A percentile compares a stretch with the other conserved stretches of the same genome.
Conservation (phyloP, 2,113 vertebrate genomes). For the Varanus salvator region DNA sequence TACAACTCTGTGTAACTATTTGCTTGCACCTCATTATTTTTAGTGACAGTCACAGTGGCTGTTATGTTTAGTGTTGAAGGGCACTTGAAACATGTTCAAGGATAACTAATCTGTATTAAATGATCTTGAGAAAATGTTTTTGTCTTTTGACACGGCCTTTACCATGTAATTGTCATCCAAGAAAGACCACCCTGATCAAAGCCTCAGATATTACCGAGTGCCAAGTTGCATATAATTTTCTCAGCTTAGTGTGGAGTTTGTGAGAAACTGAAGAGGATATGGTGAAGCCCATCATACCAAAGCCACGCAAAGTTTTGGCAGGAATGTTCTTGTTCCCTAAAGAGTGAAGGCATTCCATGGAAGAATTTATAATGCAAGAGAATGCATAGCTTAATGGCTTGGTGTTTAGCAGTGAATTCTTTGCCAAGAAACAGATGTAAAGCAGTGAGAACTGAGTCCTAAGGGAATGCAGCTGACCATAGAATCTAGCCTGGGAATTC, state of each 20-base stretch:
- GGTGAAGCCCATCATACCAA: background rate
- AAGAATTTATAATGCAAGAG: conserved; percentile 27
- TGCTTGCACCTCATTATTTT: background rate
- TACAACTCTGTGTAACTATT: background rate
- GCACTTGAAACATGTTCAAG: background rate
- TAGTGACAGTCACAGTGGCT: background rate
- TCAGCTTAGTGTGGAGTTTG: background rate
- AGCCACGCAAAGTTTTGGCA: background rate
- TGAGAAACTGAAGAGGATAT: background rate
- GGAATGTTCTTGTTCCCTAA: conserved; percentile 1
- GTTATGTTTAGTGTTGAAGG: background rate
- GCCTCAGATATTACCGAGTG: background rate
- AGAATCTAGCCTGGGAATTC: conserved; percentile 29
- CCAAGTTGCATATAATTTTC: background rate
- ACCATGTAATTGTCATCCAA: background rate
- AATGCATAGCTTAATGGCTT: conserved; percentile 43
- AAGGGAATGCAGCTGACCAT: conserved; percentile 47
- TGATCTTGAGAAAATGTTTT: background rate
- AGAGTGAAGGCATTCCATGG: conserved; percentile 22
- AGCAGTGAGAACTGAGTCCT: conserved; percentile 47
- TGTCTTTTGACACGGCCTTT: background rate
- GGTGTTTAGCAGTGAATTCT: conserved; percentile 36
- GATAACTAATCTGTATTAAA: conserved; percentile 9
- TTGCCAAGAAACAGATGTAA: conserved; percentile 42
- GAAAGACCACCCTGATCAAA: conserved; percentile 1